phyloP scores from a whole-genome alignment of 2,113 vertebrate genomes.

The Camelus bactrianus region DNA sequence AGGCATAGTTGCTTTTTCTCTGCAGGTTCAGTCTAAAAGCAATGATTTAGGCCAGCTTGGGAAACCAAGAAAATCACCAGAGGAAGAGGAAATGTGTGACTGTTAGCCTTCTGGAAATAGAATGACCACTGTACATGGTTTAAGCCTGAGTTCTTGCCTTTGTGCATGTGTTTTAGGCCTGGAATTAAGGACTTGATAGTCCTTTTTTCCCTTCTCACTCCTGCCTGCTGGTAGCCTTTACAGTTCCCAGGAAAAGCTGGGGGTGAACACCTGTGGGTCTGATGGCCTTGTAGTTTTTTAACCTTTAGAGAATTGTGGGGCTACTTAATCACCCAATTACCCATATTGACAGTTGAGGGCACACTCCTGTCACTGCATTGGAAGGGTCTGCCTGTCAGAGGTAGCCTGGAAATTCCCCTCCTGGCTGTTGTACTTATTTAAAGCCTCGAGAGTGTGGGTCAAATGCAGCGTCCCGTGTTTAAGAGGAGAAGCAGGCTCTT shows the following conservation, averaged over 20 bases:
- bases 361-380: not conserved
- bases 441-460: rapidly evolving
- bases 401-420: conserved; percentile 51
- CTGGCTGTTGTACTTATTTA: conserved; percentile 62
- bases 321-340: conserved; percentile 75
- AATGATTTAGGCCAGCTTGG: rapidly evolving
- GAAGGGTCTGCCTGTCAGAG: conserved; percentile 32
- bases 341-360: conserved; percentile 68
- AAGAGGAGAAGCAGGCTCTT: conserved; percentile 34
- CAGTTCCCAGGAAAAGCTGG: conserved; percentile 65
- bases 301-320: conserved; percentile 83
- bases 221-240: conserved; percentile 38
- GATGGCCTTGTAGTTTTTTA: conserved; percentile 84
- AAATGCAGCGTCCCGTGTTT: not conserved
- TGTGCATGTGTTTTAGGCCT: rapidly evolving
- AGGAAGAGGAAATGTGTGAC: not conserved
- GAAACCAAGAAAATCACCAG: not conserved
- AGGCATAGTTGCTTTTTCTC: not conserved
- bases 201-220: not conserved
- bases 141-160: not conserved
- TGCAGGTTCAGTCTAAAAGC: not conserved
- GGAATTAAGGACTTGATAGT: not conserved
- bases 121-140: not conserved
- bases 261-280: conserved; percentile 86
- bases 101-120: not conserved